Evolutionary conservation across 92 coral and sea anemone genomes (phyloP).

Genomic region (Porites evermanni): DNA sequence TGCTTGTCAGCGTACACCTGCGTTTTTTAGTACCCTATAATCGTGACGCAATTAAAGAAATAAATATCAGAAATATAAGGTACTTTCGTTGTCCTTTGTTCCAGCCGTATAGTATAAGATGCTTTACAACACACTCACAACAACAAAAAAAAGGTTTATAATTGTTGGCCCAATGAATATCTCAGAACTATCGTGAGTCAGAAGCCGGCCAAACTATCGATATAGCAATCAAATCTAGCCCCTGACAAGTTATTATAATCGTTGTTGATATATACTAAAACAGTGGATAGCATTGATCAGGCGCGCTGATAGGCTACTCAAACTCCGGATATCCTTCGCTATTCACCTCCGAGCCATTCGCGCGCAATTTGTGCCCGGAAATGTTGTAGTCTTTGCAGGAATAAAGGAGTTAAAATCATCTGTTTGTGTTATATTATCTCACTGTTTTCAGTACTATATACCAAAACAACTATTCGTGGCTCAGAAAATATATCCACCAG

Average conservation of each 20-base stretch:
- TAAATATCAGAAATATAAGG: constrained; percentile 1
- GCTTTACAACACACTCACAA: too few relatives aligned
- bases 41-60: background rate
- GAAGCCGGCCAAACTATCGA: too few relatives aligned
- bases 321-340: too few relatives aligned
- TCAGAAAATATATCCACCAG: background rate
- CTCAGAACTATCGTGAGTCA: too few relatives aligned
- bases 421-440: background rate
- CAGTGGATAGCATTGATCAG: too few relatives aligned
- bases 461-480: background rate
- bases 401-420: constrained; percentile 26
- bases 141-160: too few relatives aligned
- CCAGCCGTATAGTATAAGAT: too few relatives aligned
- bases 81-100: constrained; percentile 1
- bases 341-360: constrained; percentile 34
- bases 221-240: too few relatives aligned
- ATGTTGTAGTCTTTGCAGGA: constrained; percentile 16
- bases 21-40: background rate
- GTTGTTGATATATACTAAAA: too few relatives aligned
- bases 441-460: background rate
- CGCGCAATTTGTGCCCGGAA: constrained; percentile 21
- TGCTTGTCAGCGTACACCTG: background rate
- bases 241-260: too few relatives aligned
- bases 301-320: too few relatives aligned
- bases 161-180: too few relatives aligned